These are phyloP conservation scores for Ooceraea biroi DNA, from an alignment of 1,140 invertebrate genomes.

Conservation along the genomic window DNA sequence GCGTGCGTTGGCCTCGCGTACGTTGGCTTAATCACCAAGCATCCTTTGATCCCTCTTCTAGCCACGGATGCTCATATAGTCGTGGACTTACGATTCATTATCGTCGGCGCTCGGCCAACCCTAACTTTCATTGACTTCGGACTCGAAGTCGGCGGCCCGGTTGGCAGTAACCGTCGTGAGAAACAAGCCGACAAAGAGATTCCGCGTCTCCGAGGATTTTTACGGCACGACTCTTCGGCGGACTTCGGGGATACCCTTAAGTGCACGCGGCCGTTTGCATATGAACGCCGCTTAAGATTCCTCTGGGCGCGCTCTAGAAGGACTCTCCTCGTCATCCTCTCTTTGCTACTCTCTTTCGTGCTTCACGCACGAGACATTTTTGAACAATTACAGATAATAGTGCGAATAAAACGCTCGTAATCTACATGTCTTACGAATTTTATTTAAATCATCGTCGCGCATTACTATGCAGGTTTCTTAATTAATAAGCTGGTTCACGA, in stretches of 20 bases:
- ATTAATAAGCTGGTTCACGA: conserved; percentile 6
- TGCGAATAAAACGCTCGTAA: conserved; percentile 19
- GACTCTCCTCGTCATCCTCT: background rate
- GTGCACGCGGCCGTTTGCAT: conserved; percentile 65
- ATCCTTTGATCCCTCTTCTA: conserved; percentile 10
- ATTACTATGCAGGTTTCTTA: background rate
- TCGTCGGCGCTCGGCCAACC: conserved; percentile 7
- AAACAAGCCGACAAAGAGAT: conserved; percentile 67
- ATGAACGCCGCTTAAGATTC: conserved; percentile 66
- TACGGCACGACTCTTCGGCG: conserved; percentile 42
- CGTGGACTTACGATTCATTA: conserved; percentile 42
- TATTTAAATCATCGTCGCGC: conserved; percentile 30
- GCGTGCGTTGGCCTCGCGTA: background rate
- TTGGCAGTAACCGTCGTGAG: conserved; percentile 40
- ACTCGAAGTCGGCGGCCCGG: conserved; percentile 19
- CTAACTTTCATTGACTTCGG: conserved; percentile 15
- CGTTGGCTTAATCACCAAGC: background rate
- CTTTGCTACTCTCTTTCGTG: background rate
- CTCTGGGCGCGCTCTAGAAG: background rate
- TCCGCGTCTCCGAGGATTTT: conserved; percentile 56
- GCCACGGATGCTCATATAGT: conserved; percentile 29
- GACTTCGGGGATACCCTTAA: conserved; percentile 34
- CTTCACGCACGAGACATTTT: conserved; percentile 12
- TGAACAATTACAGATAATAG: conserved; percentile 41
- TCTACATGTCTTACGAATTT: conserved; percentile 8